phyloP scores from a whole-genome alignment of 2,797 vertebrate genomes.

The Allobates femoralis region DNA sequence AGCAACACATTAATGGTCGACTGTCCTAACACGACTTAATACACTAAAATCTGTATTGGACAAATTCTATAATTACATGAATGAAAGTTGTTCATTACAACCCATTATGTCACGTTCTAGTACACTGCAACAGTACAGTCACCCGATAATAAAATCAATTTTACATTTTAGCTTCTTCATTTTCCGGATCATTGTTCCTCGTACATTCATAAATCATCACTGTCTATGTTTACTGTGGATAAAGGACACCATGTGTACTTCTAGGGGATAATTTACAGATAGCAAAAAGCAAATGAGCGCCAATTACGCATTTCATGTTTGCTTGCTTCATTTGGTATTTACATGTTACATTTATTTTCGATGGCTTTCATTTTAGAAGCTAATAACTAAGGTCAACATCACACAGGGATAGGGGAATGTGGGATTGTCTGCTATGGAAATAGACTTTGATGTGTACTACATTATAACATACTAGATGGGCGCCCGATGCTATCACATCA shows the following conservation, averaged over 20 bases:
- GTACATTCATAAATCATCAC: conserved; percentile 1
- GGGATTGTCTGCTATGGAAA: background rate
- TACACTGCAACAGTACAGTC: background rate
- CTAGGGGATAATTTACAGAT: background rate
- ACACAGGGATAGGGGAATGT: background rate
- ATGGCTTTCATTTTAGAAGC: background rate
- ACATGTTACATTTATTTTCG: background rate
- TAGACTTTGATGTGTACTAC: background rate
- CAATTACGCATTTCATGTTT: background rate
- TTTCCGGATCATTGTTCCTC: conserved; percentile 14
- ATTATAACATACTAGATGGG: background rate
- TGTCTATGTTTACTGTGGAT: background rate
- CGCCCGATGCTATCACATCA: too few relatives aligned
- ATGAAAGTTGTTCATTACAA: background rate
- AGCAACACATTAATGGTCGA: background rate
- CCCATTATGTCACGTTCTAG: background rate
- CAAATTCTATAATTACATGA: background rate
- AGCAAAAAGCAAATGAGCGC: background rate
- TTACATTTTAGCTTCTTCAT: conserved; percentile 9
- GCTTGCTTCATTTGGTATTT: background rate
- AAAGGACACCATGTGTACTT: background rate
- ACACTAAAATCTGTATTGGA: background rate
- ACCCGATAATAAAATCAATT: background rate
- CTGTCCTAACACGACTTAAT: background rate
- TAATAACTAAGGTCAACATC: background rate